Base-by-base conservation (phyloP, 2,888 invertebrate genomes). In the Diadromus collaris region DNA sequence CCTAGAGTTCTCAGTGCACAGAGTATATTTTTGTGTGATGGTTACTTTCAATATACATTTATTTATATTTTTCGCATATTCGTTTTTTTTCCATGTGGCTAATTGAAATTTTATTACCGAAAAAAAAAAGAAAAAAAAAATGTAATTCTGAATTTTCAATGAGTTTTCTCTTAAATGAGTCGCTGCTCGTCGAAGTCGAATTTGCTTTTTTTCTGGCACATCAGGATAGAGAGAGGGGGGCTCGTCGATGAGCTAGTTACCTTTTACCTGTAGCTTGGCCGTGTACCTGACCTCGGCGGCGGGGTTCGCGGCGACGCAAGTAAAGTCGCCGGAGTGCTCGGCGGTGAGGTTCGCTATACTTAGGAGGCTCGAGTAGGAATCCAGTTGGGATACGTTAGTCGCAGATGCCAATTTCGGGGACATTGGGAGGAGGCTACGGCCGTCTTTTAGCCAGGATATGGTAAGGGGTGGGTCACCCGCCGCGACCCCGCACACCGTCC, bases 401-500 rank as follows among this genome's bases (percentile, higher is more conserved):
- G 91, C 91, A 83, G 91, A 88, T 85, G 94, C 94, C 90, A 94
- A 91, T 87, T 93, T 92, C 85, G 94, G 93, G 87, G 94, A 93
- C 91, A 95, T 91, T 85, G 94, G 93, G 83, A 90, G 89, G 48
- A 90, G 90, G 82, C 75, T 88, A 90, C 93, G 93, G 89, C 95
- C 95, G 92, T 96, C 96, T 93, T 96, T 96, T 86, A 95, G 94
- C 96, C 96, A 97, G 91, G 93, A 93, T 91, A 96, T 94, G 89
- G 94, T 93, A 84, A 97, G 92, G 84, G 96, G 96, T 87, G 95
- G 94, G 92, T 96, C 96, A 87, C 96, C 95, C 88, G 94, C 93
- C 91, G 95, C 95, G 89, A 95, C 95, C 90, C 95, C 95, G 92
- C 96, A 96, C 90, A 95, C 94, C 90, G 95, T 95, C 91, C 95